Base-by-base conservation (phyloP, 2,113 vertebrate species). In the Uria lomvia region DNA sequence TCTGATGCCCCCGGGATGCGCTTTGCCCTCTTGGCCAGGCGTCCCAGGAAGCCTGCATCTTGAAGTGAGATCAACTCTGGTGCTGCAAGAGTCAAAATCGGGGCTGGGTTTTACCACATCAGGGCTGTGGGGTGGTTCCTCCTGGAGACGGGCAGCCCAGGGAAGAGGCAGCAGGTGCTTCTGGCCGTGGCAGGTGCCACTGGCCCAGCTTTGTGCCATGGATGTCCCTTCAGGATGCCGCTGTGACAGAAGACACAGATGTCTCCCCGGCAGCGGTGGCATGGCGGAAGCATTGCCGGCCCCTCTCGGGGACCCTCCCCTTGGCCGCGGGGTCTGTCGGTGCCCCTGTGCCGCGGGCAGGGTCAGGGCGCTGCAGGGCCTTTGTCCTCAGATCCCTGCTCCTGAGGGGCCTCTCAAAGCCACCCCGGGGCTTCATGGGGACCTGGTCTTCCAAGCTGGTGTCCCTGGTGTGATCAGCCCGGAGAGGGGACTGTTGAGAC, bases 191-290 rank as follows among this genome's bases (percentile, higher is more conserved):
- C 43, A 12, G 29, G 27, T 29, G 2, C 71, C n/a, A 2, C 11
- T 5, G n/a, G 3, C 3, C 34, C 36, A 29, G 45, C 40, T 17
- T 9, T 52, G 56, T 29, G 70, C 7, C 36, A 6, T 2, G 11
- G 14, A 8, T 10, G 29, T 45, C 23, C 12, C 8, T 43, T 9
- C 5, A 19, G 22, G 42, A 9, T 62, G 34, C 53, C 1, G 0
- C 45, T 6, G 43, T 7, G 21, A 59, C 34, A 22, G 58, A 59
- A n/a, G 34, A 23, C 21, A 59, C 58, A 6, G 14, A 10, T 23
- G 20, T 15, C 70, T 13, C 45, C 38, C 29, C 9, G 0, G 36
- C 26, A 19, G 53, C 3, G 0, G 43, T 6, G 8, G 15, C 2
- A 2, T 2, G 20, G 16, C 4, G 1, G 27, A 11, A 42, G 27